Conservation (phyloP, 2,797 vertebrate genomes). For the Adelosebastes latens region DNA sequence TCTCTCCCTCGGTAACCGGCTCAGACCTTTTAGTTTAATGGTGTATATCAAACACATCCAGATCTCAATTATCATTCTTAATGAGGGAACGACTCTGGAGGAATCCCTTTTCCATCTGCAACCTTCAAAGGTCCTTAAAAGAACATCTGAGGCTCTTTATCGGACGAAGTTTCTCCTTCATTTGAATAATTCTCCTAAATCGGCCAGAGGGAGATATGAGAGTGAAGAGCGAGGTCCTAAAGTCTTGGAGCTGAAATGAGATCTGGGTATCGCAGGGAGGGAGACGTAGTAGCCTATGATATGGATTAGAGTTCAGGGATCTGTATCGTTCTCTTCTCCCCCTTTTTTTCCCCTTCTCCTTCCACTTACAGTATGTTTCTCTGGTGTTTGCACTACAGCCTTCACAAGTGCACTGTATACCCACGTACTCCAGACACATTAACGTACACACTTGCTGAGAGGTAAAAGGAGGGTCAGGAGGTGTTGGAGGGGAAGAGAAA, state of each 20-base stretch:
- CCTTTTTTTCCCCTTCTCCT: background rate
- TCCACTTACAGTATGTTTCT: background rate
- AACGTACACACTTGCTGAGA: slow-evolving; percentile 38
- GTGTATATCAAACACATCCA: slow-evolving; percentile 74
- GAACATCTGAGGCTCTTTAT: slow-evolving; percentile 79
- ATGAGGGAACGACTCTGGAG: slow-evolving; percentile 75
- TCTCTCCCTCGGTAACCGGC: slow-evolving; percentile 48
- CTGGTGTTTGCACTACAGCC: slow-evolving; percentile 15
- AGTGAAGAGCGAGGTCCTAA: slow-evolving; percentile 62
- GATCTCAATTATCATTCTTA: slow-evolving; percentile 80
- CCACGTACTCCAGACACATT: slow-evolving; percentile 22
- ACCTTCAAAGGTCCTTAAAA: slow-evolving; percentile 83
- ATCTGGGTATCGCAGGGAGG: slow-evolving; percentile 56
- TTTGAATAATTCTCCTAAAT: slow-evolving; percentile 81
- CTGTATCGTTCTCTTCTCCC: slow-evolving; percentile 3
- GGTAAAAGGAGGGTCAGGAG: slow-evolving; percentile 69
- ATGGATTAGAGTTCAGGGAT: slow-evolving; percentile 67
- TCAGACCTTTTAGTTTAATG: slow-evolving; percentile 70
- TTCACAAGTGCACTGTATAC: background rate
- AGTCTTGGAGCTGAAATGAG: slow-evolving; percentile 73
- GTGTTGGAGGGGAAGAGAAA: slow-evolving; percentile 62
- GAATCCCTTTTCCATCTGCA: slow-evolving; percentile 73
- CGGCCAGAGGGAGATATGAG: slow-evolving; percentile 68
- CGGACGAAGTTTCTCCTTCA: slow-evolving; percentile 78
- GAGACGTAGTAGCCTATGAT: slow-evolving; percentile 46